phyloP scores from a whole-genome alignment of 2,113 vertebrate genomes.

The Mormyrus iriodes region DNA sequence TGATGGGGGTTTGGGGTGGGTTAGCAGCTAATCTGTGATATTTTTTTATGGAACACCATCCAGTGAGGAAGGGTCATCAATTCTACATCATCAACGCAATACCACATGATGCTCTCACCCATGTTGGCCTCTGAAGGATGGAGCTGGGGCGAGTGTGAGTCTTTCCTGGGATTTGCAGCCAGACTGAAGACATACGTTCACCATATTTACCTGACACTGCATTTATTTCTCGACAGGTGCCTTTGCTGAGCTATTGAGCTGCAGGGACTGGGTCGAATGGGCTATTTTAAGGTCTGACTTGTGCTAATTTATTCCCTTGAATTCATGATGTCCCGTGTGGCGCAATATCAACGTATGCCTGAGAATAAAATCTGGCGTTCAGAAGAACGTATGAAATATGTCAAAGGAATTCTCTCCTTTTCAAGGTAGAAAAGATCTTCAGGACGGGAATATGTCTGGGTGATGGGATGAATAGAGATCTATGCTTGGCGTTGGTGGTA shows the following conservation, averaged over 20 bases:
- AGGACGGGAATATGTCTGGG: neutral
- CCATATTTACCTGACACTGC: conserved; percentile 16
- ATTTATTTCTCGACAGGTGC: neutral
- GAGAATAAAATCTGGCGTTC: neutral
- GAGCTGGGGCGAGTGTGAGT: neutral
- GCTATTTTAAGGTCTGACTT: neutral
- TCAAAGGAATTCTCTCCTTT: neutral
- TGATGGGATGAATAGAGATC: neutral
- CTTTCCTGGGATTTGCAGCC: neutral
- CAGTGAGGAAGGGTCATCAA: neutral
- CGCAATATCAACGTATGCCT: neutral
- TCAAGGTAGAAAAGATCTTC: neutral
- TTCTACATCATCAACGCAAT: neutral
- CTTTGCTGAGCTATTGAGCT: neutral
- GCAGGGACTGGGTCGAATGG: neutral
- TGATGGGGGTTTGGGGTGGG: too few species aligned
- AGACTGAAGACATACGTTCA: neutral
- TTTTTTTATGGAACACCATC: neutral
- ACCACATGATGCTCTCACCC: neutral
- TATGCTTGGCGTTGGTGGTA: neutral
- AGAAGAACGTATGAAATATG: neutral
- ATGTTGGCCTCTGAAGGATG: neutral
- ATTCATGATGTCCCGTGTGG: neutral
- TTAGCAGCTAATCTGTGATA: neutral
- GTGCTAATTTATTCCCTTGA: neutral